Conservation (phyloP, 2,797 vertebrate genomes). For the Chaunax sp. region DNA sequence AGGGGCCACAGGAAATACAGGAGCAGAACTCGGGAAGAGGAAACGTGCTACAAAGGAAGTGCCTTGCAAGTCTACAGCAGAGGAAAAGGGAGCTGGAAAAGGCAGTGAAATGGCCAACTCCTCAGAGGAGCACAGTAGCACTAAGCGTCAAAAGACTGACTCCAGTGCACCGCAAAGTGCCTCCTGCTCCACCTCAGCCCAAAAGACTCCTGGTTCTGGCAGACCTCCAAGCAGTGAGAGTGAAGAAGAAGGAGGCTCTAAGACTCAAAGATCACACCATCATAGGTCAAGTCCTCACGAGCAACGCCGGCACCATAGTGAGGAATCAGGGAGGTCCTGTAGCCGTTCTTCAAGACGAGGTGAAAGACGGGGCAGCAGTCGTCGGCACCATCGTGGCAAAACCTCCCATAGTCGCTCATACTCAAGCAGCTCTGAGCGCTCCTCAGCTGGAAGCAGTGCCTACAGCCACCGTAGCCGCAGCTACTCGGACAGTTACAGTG, state of each 20-base stretch:
- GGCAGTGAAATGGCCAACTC: constrained; percentile 79
- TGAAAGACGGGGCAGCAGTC: constrained; percentile 85
- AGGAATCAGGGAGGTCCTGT: constrained; percentile 90
- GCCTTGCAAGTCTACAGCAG: constrained; percentile 82
- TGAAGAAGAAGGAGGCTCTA: constrained; percentile 87
- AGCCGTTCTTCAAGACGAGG: constrained; percentile 87
- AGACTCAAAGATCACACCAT: constrained; percentile 83
- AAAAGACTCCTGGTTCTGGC: constrained; percentile 79
- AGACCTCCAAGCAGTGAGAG: constrained; percentile 91
- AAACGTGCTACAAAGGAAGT: constrained; percentile 86
- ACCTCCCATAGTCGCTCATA: constrained; percentile 89
- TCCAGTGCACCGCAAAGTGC: constrained; percentile 70
- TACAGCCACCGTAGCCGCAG: constrained; percentile 92
- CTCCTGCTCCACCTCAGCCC: constrained; percentile 83
- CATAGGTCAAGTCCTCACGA: constrained; percentile 84
- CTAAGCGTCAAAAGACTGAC: constrained; percentile 86
- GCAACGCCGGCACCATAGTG: constrained; percentile 88
- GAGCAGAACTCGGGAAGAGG: constrained; percentile 84
- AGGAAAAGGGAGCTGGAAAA: constrained; percentile 82
- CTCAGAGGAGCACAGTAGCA: constrained; percentile 86
- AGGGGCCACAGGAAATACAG: constrained; percentile 56
- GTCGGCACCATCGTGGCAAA: constrained; percentile 81
- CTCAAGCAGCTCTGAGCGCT: constrained; percentile 92
- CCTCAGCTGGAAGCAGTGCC: constrained; percentile 89
- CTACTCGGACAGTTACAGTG: constrained; percentile 94